A percentile compares a stretch with the other conserved stretches of the same genome.
Conservation (phyloP, 2,797 vertebrate genomes). For the Hemibagrus guttatus region DNA sequence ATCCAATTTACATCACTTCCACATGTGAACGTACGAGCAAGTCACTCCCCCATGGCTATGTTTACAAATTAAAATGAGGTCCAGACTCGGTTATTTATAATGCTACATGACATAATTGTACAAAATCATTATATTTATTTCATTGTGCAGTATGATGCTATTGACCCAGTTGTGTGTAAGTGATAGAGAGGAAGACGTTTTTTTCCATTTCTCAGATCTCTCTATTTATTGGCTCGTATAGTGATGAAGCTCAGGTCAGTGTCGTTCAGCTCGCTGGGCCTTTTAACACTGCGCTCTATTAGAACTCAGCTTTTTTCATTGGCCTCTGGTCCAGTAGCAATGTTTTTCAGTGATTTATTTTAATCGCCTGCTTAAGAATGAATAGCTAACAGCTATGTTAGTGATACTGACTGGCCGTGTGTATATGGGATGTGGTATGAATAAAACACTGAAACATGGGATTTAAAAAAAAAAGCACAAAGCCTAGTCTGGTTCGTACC, state of each 20-base stretch:
- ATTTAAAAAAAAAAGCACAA: neutral
- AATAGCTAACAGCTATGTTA: slow-evolving; percentile 19
- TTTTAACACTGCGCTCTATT: neutral
- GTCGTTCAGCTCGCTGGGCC: neutral
- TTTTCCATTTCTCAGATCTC: slow-evolving; percentile 8
- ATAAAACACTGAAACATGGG: slow-evolving; percentile 16
- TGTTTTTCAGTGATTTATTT: neutral
- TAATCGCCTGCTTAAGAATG: neutral
- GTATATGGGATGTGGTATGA: slow-evolving; percentile 6
- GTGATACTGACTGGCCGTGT: neutral
- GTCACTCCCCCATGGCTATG: slow-evolving; percentile 20
- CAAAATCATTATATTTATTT: slow-evolving; percentile 25
- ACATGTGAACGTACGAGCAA: slow-evolving; percentile 30
- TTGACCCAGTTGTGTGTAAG: neutral
- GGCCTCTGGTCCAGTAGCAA: slow-evolving; percentile 19
- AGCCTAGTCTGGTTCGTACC: neutral
- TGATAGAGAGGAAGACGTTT: neutral
- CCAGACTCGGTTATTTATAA: slow-evolving; percentile 37
- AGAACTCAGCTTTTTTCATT: neutral
- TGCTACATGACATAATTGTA: slow-evolving; percentile 38
- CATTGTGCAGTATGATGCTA: neutral
- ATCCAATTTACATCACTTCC: slow-evolving; percentile 24
- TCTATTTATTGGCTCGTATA: neutral
- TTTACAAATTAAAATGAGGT: slow-evolving; percentile 38
- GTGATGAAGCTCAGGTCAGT: neutral